Conservation (phyloP, 1,140 invertebrate species). For the Heterodera schachtii region DNA sequence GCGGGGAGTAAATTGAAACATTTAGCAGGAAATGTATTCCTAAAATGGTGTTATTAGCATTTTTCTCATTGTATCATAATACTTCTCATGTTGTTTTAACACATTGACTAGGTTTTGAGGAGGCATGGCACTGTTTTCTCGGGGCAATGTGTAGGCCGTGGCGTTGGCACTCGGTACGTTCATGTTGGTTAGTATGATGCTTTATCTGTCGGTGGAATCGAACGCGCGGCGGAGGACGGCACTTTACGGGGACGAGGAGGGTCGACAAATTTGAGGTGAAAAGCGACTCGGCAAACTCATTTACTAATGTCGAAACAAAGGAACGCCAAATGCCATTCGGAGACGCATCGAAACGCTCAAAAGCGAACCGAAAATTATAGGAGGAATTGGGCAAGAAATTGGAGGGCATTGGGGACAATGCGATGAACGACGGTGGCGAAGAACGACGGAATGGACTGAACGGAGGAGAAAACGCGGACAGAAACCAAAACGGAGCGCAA, state of each 20-base stretch:
- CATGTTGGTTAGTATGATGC: conserved; percentile 41
- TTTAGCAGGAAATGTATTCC: too few relatives aligned
- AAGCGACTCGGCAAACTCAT: neutral
- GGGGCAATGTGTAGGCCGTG: conserved; percentile 1
- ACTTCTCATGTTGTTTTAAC: too few relatives aligned
- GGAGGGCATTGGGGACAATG: neutral
- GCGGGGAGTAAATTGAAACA: too few relatives aligned
- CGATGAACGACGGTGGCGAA: neutral
- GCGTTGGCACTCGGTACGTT: conserved; percentile 34
- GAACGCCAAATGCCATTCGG: conserved; percentile 7
- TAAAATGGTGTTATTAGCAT: too few relatives aligned
- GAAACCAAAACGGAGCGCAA: neutral
- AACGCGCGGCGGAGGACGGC: conserved; percentile 22
- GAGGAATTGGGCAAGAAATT: conserved; percentile 14
- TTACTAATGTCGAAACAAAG: neutral
- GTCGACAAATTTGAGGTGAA: neutral
- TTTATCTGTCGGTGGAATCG: conserved; percentile 39
- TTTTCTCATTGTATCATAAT: too few relatives aligned
- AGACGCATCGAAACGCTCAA: conserved; percentile 22
- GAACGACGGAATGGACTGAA: too few relatives aligned
- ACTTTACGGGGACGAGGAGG: conserved; percentile 1
- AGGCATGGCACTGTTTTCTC: neutral
- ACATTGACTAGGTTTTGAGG: neutral
- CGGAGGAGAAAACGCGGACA: too few relatives aligned
- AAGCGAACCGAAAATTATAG: conserved; percentile 3